Conservation (phyloP, 53 echinoderm and acorn worm genomes). For the Paracentrotus lividus region DNA sequence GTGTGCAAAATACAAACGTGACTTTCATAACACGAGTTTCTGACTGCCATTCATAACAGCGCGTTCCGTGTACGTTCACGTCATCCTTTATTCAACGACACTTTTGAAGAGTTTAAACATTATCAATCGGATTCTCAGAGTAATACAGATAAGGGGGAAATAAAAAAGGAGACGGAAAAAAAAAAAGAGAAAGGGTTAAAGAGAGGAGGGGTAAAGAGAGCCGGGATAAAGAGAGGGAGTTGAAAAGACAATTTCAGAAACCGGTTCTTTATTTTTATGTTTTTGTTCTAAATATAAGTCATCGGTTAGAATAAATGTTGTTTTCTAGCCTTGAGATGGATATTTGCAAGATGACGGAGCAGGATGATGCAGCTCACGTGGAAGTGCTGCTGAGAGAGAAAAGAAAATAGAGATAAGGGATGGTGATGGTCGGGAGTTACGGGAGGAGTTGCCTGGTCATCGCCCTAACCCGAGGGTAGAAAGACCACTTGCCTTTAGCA, state of each 20-base stretch:
- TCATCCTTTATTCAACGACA: conserved; percentile 14
- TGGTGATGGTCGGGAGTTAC: background rate
- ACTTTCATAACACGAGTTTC: background rate
- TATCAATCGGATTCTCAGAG: conserved; percentile 26
- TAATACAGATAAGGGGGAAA: background rate
- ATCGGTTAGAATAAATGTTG: conserved; percentile 51
- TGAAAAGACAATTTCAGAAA: background rate
- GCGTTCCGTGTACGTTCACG: background rate
- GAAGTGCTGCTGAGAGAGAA: background rate
- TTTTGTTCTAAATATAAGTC: conserved; percentile 26
- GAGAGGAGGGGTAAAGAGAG: background rate
- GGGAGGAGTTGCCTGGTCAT: background rate
- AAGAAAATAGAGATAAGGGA: background rate
- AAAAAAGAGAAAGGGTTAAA: no score
- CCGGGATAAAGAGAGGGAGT: background rate
- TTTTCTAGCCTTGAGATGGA: conserved; percentile 19
- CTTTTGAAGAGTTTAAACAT: conserved; percentile 33
- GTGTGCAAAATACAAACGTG: conserved; percentile 22
- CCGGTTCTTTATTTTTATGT: background rate
- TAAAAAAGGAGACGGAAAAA: conserved; percentile 12
- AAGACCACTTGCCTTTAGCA: conserved; percentile 58
- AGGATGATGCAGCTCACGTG: background rate
- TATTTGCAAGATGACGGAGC: conserved; percentile 56
- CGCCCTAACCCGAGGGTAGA: background rate
- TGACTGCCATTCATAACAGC: conserved; percentile 36